phyloP scores from a whole-genome alignment of 1,140 invertebrate species.

The Brachionus rubens region DNA sequence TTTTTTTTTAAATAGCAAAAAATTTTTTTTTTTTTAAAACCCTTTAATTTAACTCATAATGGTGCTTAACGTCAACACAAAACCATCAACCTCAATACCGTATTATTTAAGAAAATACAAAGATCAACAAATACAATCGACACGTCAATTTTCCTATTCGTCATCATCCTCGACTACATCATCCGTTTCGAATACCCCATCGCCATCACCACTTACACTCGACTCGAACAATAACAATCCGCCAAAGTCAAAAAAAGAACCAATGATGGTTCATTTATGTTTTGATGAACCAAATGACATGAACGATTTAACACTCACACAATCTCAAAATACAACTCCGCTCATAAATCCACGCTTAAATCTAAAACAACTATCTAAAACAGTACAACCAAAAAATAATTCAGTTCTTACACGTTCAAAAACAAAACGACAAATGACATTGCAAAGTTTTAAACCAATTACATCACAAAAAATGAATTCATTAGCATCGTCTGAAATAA shows the following conservation, averaged over 20 bases:
- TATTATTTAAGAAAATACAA: slow-evolving; percentile 18
- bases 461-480: background rate
- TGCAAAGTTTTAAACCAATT: background rate
- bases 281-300: slow-evolving; percentile 15
- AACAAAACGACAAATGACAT: background rate
- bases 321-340: background rate
- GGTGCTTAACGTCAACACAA: slow-evolving; percentile 18
- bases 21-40: too few species aligned
- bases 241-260: slow-evolving; percentile 21
- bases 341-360: background rate
- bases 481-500: background rate
- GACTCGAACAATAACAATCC: slow-evolving; percentile 27
- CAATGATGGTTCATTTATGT: slow-evolving; percentile 32
- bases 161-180: slow-evolving; percentile 23
- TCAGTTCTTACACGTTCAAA: background rate
- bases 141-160: background rate
- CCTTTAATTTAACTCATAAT: too few species aligned
- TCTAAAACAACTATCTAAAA: slow-evolving; percentile 11
- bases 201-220: background rate
- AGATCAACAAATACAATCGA: background rate
- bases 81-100: slow-evolving; percentile 11
- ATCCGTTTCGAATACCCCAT: background rate
- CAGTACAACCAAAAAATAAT: background rate
- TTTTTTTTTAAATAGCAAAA: too few species aligned
- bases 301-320: background rate